A percentile compares a stretch with the other conserved stretches of the same genome.
Conservation (phyloP, 1,140 invertebrate genomes). For the Portunus trituberculatus region DNA sequence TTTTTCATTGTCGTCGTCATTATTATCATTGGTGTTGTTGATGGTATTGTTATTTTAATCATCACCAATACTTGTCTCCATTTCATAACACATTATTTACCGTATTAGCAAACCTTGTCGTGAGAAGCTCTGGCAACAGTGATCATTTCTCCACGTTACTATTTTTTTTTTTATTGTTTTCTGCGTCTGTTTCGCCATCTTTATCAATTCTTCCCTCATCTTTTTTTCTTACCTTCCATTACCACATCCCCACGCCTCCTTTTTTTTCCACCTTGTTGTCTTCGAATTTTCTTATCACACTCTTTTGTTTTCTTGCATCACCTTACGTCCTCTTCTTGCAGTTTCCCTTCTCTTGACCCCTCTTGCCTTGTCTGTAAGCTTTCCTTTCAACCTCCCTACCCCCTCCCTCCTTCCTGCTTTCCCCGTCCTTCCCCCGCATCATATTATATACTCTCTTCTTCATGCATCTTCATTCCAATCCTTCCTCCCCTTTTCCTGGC, state of each 20-base stretch:
- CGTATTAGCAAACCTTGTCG: no score
- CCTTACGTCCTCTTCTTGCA: neutral
- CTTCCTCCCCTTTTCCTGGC: neutral
- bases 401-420: neutral
- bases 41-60: neutral
- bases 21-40: neutral
- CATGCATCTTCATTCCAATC: neutral
- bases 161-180: neutral
- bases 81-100: neutral
- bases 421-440: no score
- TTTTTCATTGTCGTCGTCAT: neutral
- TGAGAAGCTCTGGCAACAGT: no score
- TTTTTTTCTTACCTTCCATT: neutral
- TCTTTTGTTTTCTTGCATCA: slow-evolving; percentile 23
- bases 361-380: neutral
- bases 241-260: neutral
- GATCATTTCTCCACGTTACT: no score
- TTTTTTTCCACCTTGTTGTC: neutral
- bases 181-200: neutral
- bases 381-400: neutral
- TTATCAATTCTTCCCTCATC: neutral
- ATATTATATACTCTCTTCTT: neutral
- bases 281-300: slow-evolving; percentile 3
- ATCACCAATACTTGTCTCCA: neutral
- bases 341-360: slow-evolving; percentile 3